Percentiles rank a stretch among this genome's conserved stretches.
These are phyloP conservation scores for Terebella lapidaria DNA, from an alignment of 2,888 invertebrate genomes.

Conservation along the genomic window DNA sequence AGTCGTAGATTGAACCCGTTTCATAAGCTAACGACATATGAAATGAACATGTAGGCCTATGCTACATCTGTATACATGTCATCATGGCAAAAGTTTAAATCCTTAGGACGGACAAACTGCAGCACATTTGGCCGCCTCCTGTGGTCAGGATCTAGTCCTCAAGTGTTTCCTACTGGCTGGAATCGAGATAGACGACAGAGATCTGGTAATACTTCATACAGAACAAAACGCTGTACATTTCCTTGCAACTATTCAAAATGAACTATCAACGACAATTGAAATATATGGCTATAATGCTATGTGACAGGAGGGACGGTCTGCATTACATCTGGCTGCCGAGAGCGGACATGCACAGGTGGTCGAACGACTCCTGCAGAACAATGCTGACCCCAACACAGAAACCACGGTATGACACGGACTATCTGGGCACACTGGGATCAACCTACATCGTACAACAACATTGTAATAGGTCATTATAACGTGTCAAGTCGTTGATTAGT, in stretches of 20 bases:
- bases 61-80: too few species aligned
- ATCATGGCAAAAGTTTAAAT: too few species aligned
- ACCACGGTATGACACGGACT: slow-evolving; percentile 59
- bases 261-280: too few species aligned
- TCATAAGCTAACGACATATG: too few species aligned
- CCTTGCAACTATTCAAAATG: too few species aligned
- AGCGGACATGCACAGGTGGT: slow-evolving; percentile 72
- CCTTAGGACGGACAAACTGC: slow-evolving; percentile 67
- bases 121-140: slow-evolving; percentile 70
- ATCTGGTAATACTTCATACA: slow-evolving; percentile 34
- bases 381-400: slow-evolving; percentile 98
- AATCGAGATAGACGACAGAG: slow-evolving; percentile 39
- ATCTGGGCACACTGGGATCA: too few species aligned
- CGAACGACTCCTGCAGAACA: slow-evolving; percentile 75
- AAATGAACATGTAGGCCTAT: too few species aligned
- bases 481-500: too few species aligned
- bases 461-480: too few species aligned
- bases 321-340: slow-evolving; percentile 83
- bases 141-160: slow-evolving; percentile 67
- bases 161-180: slow-evolving; percentile 58
- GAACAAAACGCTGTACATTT: too few species aligned
- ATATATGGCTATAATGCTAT: background rate
- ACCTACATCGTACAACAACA: too few species aligned
- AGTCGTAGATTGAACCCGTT: too few species aligned
- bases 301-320: slow-evolving; percentile 65